Evolutionary conservation across 2,888 invertebrate genomes (phyloP).

Genomic region (Oscheius myriophilus): DNA sequence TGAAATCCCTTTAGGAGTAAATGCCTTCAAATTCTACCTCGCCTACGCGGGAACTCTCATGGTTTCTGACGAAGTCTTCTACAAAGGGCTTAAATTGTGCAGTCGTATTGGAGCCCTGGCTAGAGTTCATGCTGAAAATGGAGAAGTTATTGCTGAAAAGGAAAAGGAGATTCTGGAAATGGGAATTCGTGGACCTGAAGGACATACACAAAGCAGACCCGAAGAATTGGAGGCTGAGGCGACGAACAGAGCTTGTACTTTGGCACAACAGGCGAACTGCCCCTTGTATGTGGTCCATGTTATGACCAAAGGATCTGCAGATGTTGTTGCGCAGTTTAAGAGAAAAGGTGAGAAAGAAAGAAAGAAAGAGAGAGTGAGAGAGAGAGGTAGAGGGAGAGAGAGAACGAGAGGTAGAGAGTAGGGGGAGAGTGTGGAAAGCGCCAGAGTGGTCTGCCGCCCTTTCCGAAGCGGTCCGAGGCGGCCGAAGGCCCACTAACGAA

Average conservation of each 20-base stretch:
- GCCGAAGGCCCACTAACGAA: too few species aligned
- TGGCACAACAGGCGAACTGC: slow-evolving; percentile 87
- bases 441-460: too few species aligned
- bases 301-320: slow-evolving; percentile 87
- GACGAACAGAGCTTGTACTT: slow-evolving; percentile 85
- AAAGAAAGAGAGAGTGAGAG: too few species aligned
- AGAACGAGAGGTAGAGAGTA: too few species aligned
- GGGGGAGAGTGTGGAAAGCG: too few species aligned
- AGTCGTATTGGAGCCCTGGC: slow-evolving; percentile 83
- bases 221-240: slow-evolving; percentile 86
- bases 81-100: slow-evolving; percentile 73
- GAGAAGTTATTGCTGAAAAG: slow-evolving; percentile 90
- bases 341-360: slow-evolving; percentile 60
- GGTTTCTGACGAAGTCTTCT: slow-evolving; percentile 88
- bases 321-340: slow-evolving; percentile 80
- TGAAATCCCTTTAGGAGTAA: slow-evolving; percentile 78
- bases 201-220: slow-evolving; percentile 71
- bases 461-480: too few species aligned
- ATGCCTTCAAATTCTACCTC: slow-evolving; percentile 98
- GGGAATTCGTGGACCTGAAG: slow-evolving; percentile 84
- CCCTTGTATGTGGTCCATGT: slow-evolving; percentile 91
- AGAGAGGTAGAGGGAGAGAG: too few species aligned
- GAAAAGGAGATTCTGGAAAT: slow-evolving; percentile 83
- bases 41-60: slow-evolving; percentile 90
- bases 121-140: slow-evolving; percentile 96